Evolutionary conservation across 1,140 invertebrate species (phyloP).

Genomic region (Rhagoletis zephyria): DNA sequence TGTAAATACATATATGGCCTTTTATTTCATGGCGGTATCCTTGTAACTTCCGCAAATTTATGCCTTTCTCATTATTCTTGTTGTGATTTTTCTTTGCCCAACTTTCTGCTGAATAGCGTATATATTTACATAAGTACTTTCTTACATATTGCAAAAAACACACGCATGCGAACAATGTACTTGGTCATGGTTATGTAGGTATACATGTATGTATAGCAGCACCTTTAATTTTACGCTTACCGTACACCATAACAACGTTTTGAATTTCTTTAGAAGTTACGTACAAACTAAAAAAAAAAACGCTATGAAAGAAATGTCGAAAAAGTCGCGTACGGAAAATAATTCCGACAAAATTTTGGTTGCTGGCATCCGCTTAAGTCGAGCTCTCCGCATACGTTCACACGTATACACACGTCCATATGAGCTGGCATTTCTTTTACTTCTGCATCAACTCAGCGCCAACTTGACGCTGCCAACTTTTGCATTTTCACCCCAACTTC

Average conservation of each 20-base stretch:
- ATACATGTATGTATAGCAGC: not conserved
- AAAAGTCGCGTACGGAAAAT: not conserved
- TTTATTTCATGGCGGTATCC: not conserved
- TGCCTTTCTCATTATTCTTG: not conserved
- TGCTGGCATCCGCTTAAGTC: not conserved
- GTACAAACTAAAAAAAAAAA: not conserved
- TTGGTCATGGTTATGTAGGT: too few relatives aligned
- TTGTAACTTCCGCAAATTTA: not conserved
- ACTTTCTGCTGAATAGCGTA: not conserved
- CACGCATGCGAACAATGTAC: not conserved
- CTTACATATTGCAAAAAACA: not conserved
- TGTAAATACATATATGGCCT: too few relatives aligned
- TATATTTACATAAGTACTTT: not conserved
- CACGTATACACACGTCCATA: not conserved
- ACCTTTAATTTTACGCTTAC: not conserved
- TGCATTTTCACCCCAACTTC: not conserved
- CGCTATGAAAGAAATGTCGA: not conserved
- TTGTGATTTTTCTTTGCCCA: not conserved
- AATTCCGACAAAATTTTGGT: not conserved
- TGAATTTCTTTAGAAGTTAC: not conserved
- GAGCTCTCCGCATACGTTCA: not conserved
- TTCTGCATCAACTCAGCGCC: not conserved
- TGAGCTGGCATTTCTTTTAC: not conserved
- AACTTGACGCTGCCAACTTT: constrained; percentile 17
- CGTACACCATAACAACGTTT: not conserved